Conservation (phyloP, 2,113 vertebrate species). For the Rhea pennata region DNA sequence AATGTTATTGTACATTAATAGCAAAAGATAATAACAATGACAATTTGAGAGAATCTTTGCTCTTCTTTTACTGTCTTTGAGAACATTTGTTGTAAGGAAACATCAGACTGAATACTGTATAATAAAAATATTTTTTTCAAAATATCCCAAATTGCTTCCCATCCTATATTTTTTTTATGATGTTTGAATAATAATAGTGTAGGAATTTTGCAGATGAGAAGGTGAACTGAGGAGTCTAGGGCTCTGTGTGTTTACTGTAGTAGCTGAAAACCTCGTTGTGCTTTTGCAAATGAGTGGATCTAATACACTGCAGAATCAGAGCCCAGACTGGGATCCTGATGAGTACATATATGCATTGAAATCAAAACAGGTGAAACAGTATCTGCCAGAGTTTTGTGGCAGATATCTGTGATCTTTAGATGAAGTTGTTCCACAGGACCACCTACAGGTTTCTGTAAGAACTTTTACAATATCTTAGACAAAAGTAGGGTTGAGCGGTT, state of each 20-base stretch:
- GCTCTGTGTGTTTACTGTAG: neutral
- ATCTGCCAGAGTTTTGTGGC: neutral
- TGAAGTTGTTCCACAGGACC: neutral
- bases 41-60: neutral
- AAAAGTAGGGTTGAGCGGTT: neutral
- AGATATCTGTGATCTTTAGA: neutral
- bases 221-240: neutral
- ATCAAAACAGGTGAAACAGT: neutral
- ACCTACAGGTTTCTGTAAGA: neutral
- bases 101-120: neutral
- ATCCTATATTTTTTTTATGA: neutral
- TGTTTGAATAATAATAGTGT: neutral
- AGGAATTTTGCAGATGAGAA: slow-evolving; percentile 3
- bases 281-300: slow-evolving; percentile 3
- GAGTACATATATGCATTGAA: neutral
- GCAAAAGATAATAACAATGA: neutral
- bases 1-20: neutral
- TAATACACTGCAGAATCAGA: neutral
- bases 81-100: neutral
- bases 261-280: neutral
- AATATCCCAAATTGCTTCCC: neutral
- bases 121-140: slow-evolving; percentile 25
- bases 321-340: neutral
- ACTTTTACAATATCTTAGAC: neutral
- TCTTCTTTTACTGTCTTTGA: neutral